phyloP scores from a whole-genome alignment of 2,797 vertebrate species.

The Ibycter americanus region DNA sequence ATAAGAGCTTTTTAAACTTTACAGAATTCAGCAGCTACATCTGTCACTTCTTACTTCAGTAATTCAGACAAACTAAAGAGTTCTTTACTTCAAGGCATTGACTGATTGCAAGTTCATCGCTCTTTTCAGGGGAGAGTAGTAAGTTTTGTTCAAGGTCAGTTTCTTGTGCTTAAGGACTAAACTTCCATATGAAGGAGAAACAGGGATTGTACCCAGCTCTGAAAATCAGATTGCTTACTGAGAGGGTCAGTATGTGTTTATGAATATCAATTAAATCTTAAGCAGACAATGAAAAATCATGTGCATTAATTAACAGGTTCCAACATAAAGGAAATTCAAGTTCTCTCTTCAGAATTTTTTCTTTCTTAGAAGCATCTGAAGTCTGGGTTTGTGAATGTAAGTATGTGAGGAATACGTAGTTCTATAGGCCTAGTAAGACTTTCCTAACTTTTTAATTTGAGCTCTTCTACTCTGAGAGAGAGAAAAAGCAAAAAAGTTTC shows the following conservation, averaged over 20 bases:
- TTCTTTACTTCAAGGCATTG: neutral
- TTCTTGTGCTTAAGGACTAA: neutral
- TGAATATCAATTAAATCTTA: neutral
- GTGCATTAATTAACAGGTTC: neutral
- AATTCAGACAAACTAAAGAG: neutral
- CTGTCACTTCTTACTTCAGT: neutral
- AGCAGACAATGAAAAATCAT: neutral
- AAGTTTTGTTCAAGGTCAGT: neutral
- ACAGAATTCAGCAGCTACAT: neutral
- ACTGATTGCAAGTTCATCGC: neutral
- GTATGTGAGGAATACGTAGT: neutral
- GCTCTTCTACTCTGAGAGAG: neutral
- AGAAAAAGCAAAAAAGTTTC: neutral
- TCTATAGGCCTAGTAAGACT: neutral
- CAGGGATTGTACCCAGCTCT: neutral
- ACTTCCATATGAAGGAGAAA: neutral
- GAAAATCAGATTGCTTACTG: neutral
- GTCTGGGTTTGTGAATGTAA: neutral
- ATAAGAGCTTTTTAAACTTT: neutral
- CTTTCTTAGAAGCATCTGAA: neutral
- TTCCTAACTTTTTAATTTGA: neutral
- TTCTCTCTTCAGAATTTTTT: neutral
- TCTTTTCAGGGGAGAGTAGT: neutral
- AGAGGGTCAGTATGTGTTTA: neutral
- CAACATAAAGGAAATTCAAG: neutral